phyloP scores from a whole-genome alignment of 2,113 vertebrate species.

The Corvus moneduloides region DNA sequence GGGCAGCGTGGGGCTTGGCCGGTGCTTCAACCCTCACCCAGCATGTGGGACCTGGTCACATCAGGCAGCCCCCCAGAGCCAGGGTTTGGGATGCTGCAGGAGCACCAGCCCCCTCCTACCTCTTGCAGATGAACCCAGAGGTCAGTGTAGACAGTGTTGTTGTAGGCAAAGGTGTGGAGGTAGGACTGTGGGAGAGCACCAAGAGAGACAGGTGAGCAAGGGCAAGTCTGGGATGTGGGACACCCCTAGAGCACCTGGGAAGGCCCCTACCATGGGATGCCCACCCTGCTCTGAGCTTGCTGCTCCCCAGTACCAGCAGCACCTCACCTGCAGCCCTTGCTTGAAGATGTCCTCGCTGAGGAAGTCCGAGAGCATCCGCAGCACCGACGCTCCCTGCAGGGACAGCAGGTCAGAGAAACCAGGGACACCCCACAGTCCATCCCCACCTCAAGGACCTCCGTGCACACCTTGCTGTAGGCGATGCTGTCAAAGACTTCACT shows the following conservation, averaged over 20 bases:
- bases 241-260: fast-evolving
- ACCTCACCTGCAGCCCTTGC: constrained; percentile 84
- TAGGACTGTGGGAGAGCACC: constrained; percentile 75
- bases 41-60: fast-evolving
- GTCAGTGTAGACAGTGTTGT: constrained; percentile 80
- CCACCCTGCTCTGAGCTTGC: not conserved
- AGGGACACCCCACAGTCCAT: not conserved
- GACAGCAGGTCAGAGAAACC: not conserved
- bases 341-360: constrained; percentile 83
- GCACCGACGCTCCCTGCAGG: constrained; percentile 84
- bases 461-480: constrained; percentile 89
- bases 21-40: fast-evolving
- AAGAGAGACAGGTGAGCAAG: not conserved
- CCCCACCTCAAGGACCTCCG: fast-evolving
- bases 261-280: not conserved
- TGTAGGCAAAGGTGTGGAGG: constrained; percentile 77
- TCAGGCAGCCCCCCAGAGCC: not conserved
- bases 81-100: not conserved
- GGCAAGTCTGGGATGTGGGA: not conserved
- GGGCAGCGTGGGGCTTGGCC: fast-evolving
- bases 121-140: constrained; percentile 86
- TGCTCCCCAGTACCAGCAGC: not conserved
- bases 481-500: constrained; percentile 88
- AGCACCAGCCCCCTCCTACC: constrained; percentile 61
- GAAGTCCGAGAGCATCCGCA: constrained; percentile 91